A percentile compares a stretch with the other conserved stretches of the same genome.
Evolutionary conservation across 2,113 vertebrate species (phyloP).

Genomic region (Pelvicachromis taeniatus): DNA sequence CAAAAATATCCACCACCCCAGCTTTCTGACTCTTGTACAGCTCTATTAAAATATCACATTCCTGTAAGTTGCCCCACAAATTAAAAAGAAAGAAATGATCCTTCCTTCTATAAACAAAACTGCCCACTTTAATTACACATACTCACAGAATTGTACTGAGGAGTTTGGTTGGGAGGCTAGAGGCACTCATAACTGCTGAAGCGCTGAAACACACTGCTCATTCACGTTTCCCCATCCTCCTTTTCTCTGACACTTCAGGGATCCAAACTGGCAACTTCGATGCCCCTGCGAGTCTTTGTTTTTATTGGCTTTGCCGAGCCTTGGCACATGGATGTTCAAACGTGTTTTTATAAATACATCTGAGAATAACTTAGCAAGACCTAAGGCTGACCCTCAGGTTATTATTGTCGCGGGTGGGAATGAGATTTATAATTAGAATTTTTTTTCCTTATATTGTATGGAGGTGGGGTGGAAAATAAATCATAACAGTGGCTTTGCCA

Average conservation of each 20-base stretch:
- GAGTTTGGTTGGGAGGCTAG: background rate
- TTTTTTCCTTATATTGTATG: background rate
- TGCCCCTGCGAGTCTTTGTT: background rate
- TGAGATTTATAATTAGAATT: conserved; percentile 26
- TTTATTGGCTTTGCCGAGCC: background rate
- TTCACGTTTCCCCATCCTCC: background rate
- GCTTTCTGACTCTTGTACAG: background rate
- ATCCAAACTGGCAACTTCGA: background rate
- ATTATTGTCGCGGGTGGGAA: background rate
- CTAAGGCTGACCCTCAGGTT: background rate
- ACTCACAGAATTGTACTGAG: background rate
- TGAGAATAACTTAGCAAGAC: background rate
- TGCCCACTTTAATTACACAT: background rate
- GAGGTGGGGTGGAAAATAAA: background rate
- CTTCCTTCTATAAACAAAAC: background rate
- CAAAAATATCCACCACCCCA: background rate
- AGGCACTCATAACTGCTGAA: background rate
- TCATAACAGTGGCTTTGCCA: background rate
- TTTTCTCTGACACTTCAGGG: background rate
- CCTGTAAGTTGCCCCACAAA: background rate
- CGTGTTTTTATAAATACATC: conserved; percentile 2
- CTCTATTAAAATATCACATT: background rate
- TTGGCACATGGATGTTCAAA: background rate
- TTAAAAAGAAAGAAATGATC: background rate
- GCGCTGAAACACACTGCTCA: background rate